These are phyloP conservation scores for Regulus satrapa DNA, from an alignment of 2,113 vertebrate species.

Conservation along the genomic window DNA sequence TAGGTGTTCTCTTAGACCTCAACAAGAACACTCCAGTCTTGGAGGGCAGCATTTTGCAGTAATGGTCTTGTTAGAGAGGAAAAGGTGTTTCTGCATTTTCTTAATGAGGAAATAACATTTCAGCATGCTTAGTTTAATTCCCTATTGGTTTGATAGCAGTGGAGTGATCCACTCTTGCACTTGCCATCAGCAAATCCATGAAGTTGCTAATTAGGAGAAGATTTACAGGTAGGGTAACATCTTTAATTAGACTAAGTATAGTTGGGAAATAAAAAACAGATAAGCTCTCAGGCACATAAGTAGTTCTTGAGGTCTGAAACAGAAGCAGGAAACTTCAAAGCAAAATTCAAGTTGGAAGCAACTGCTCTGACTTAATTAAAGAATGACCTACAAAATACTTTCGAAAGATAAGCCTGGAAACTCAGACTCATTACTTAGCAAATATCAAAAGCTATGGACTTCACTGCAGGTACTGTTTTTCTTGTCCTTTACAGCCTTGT, in stretches of 20 bases:
- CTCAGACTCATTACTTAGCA: neutral
- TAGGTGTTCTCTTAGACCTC: neutral
- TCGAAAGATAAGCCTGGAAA: neutral
- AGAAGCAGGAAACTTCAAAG: constrained; percentile 56
- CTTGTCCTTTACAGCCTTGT: neutral
- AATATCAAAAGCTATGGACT: neutral
- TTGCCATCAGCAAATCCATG: constrained; percentile 54
- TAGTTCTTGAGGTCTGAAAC: constrained; percentile 24
- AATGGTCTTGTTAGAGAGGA: neutral
- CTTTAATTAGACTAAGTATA: constrained; percentile 52
- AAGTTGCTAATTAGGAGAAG: constrained; percentile 57
- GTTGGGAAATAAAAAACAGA: neutral
- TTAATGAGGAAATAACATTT: constrained; percentile 15
- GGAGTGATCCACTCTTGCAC: constrained; percentile 10
- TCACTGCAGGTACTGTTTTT: neutral
- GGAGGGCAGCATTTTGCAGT: neutral
- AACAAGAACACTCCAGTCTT: neutral
- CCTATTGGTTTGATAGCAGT: neutral
- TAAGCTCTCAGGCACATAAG: constrained; percentile 36
- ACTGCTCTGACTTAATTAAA: constrained; percentile 48
- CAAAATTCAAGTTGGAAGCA: constrained; percentile 41
- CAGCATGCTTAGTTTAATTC: constrained; percentile 3
- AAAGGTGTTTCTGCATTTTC: neutral
- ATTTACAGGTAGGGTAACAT: constrained; percentile 53
- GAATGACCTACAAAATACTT: constrained; percentile 40